Evolutionary conservation across 2,888 invertebrate genomes (phyloP), one percentile per base, ranked within the genome.

Genomic region (Caenorhabditis sinica): DNA sequence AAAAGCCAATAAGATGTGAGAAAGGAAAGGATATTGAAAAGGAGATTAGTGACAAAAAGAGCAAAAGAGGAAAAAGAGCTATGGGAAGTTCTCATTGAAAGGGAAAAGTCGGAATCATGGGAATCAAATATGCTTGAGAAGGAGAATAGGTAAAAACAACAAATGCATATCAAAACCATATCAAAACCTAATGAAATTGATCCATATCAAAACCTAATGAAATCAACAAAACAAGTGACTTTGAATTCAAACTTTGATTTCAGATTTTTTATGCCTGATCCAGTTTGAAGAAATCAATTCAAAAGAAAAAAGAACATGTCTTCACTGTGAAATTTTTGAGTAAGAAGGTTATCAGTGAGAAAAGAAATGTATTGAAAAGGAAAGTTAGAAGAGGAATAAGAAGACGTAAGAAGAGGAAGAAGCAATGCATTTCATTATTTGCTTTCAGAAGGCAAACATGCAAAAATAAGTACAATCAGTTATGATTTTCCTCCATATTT

Each of bases 391-490:
- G 56, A 69, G 43, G 23, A 56, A 58, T 23, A 33, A 28, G 49
- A 75, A 40, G 58, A 45, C 28, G 45, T 66, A 65, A 63, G 40
- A 63, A 74, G 25, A 53, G 45, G 65, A 53, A 60, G 60, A 68
- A 60, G 20, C 43, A 68, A 65, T 74, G 40, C 45, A 77, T 76
- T 68, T 68, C 33, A 69, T 28, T 77, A 61, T 77, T 77, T 77
- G 69, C 77, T 43, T 77, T 77, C 71, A 45, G 58, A 76, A 30
- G 69, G 77, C 68, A 77, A 77, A 77, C 71, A 77, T 77, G 60
- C 4, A 63, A 20, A 56, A 43, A 66, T 43, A 66, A 71, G 58
- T n/a, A 45, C 20, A 45, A 45, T 45, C 45, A 45, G 28, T 45
- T 45, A 45, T 45, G 13, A 45, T 28, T 13, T 28, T 25, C 15